phyloP scores from a whole-genome alignment of 2,888 invertebrate species.

The Abscondita cerata region DNA sequence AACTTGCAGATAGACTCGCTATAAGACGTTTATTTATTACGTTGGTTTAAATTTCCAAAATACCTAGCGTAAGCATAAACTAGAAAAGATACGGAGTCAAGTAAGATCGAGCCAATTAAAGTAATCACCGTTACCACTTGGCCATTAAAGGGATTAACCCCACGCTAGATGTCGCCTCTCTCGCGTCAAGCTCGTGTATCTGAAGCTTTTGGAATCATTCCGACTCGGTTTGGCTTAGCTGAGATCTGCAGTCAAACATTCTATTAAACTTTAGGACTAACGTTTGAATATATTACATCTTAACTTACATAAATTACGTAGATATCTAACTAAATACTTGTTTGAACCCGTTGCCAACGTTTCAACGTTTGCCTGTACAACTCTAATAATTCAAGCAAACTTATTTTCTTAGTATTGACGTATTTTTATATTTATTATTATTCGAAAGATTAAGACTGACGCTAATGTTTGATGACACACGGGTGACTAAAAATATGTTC shows the following conservation, averaged over 20 bases:
- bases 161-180: constrained; percentile 55
- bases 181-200: constrained; percentile 54
- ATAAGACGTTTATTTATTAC: constrained; percentile 20
- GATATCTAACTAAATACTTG: constrained; percentile 30
- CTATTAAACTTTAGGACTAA: constrained; percentile 59
- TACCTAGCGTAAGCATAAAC: constrained; percentile 38
- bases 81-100: constrained; percentile 55
- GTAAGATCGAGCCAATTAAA: constrained; percentile 74
- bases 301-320: constrained; percentile 46
- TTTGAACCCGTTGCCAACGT: constrained; percentile 25
- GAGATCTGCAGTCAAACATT: constrained; percentile 55
- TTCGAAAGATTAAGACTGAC: no score
- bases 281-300: constrained; percentile 58
- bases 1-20: constrained; percentile 4
- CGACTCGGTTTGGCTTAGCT: constrained; percentile 53
- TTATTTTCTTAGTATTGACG: no score
- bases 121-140: constrained; percentile 73
- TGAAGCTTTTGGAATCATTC: constrained; percentile 40
- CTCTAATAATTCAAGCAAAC: no score
- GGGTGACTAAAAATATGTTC: no score
- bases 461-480: no score
- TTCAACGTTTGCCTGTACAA: neutral
- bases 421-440: no score
- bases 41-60: constrained; percentile 27
- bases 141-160: constrained; percentile 72